A percentile compares a stretch with the other conserved stretches of the same genome.
Conservation (phyloP, 2,888 invertebrate species). For the Cabera pusaria region DNA sequence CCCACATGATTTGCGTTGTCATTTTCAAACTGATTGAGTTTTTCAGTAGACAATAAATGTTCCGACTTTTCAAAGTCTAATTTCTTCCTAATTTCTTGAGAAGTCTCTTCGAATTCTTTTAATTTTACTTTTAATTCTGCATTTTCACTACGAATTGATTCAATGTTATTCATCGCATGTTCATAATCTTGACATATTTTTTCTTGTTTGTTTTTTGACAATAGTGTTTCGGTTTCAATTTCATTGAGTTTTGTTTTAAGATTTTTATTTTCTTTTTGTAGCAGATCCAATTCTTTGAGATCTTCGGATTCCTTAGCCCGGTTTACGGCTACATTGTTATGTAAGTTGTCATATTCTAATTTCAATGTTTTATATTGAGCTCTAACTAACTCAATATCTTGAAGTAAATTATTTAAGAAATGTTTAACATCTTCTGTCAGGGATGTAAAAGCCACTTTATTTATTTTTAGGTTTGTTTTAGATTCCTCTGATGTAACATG, state of each 20-base stretch:
- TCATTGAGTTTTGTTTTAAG: slow-evolving; percentile 36
- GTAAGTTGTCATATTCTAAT: slow-evolving; percentile 29
- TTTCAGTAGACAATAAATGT: slow-evolving; percentile 9
- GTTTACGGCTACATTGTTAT: slow-evolving; percentile 38
- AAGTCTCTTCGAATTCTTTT: slow-evolving; percentile 13
- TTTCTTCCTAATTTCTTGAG: slow-evolving; percentile 8
- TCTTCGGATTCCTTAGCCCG: slow-evolving; percentile 33
- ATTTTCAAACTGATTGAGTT: slow-evolving; percentile 3
- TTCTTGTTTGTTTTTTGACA: slow-evolving; percentile 31
- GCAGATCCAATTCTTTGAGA: slow-evolving; percentile 34
- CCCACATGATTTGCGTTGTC: slow-evolving; percentile 11
- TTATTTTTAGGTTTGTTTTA: slow-evolving; percentile 2
- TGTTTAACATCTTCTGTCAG: slow-evolving; percentile 40
- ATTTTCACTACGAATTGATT: slow-evolving; percentile 10
- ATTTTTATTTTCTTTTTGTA: slow-evolving; percentile 41
- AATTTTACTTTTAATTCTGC: slow-evolving; percentile 13
- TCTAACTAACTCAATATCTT: slow-evolving; percentile 15
- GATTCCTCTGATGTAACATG: slow-evolving; percentile 33
- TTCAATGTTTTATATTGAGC: slow-evolving; percentile 18
- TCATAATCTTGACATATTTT: slow-evolving; percentile 26
- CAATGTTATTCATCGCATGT: slow-evolving; percentile 3
- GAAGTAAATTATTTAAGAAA: slow-evolving; percentile 18
- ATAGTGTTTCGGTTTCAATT: slow-evolving; percentile 28
- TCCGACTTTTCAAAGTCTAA: slow-evolving; percentile 20
- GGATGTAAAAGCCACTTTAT: slow-evolving; percentile 44